Base-by-base conservation (phyloP, 1,140 invertebrate genomes). In the Drosophila azteca region DNA sequence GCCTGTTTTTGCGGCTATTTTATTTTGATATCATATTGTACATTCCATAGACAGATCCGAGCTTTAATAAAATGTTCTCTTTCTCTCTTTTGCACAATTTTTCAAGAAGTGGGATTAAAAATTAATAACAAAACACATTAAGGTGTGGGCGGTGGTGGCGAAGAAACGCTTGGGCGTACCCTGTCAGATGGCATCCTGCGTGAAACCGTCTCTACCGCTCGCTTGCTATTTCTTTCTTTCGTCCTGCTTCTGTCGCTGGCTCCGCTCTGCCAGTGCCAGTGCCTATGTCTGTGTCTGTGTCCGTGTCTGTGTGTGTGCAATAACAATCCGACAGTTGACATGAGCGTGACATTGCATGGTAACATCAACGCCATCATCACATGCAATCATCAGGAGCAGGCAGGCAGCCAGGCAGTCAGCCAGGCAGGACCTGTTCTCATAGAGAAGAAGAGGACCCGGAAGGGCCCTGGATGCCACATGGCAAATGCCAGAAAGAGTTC, bases 311-410 rank as follows among this genome's bases (percentile, higher is more conserved):
- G 49, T 68, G 68, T 65, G 59, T 63, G 59, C 54, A 79, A 79
- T 82, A 84, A 79, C 75, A 82, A 79, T 70, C 76, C 61, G 64
- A 84, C 80, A 82, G 80, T 78, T 82, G 79, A 82, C 79, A 83
- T 75, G 80, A 84, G 79, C 76, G 79, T 83, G 79, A 84, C 79
- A 84, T 70, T 82, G 79, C 75, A 69, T 82, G 80, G 70, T 65
- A 75, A 77, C 77, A 83, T 79, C 79, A 79, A 82, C 76, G 80
- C 76, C 79, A 82, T 82, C 80, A 82, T 82, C 79, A 83, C 79
- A 79, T 79, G 79, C 80, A 83, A 78, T 82, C 79, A 74, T 65
- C 79, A 61, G 53, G 43, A 58, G 64, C 31, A 43, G 64, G 45
- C 63, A 11, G 29, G 15, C 31, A 39, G 20, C 17, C 29, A 29